Percentiles rank a stretch among this genome's conserved stretches.
These are phyloP conservation scores for Bombycilla garrulus DNA, from an alignment of 2,113 vertebrate species.

Conservation along the genomic window DNA sequence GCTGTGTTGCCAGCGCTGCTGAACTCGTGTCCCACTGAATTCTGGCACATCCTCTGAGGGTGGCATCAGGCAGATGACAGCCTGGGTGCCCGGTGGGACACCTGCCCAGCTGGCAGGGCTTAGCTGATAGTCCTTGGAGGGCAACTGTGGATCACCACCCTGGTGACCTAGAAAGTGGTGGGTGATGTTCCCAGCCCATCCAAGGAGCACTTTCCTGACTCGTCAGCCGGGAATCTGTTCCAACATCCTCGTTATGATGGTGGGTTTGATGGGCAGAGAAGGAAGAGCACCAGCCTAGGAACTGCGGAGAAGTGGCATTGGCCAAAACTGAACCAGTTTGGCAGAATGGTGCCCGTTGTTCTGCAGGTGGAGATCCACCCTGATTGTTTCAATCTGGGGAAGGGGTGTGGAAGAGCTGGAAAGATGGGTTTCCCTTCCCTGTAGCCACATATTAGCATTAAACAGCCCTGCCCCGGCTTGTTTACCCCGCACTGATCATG, in stretches of 20 bases:
- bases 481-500: background rate
- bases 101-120: background rate
- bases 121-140: background rate
- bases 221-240: background rate
- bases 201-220: background rate
- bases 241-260: background rate
- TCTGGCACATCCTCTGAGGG: background rate
- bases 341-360: background rate
- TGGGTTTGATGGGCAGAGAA: background rate
- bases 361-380: background rate
- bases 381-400: background rate
- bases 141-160: background rate
- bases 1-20: background rate
- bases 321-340: fast-evolving
- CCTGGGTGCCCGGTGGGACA: background rate
- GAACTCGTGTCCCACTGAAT: fast-evolving
- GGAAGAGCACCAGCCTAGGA: background rate
- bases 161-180: background rate
- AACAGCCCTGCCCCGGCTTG: background rate
- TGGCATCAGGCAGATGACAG: background rate
- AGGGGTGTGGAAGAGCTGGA: background rate
- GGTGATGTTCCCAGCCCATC: background rate
- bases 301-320: background rate
- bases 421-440: background rate
- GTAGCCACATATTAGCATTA: background rate